These are phyloP conservation scores for Turdus rufiventris DNA, from an alignment of 2,113 vertebrate genomes.

Conservation along the genomic window DNA sequence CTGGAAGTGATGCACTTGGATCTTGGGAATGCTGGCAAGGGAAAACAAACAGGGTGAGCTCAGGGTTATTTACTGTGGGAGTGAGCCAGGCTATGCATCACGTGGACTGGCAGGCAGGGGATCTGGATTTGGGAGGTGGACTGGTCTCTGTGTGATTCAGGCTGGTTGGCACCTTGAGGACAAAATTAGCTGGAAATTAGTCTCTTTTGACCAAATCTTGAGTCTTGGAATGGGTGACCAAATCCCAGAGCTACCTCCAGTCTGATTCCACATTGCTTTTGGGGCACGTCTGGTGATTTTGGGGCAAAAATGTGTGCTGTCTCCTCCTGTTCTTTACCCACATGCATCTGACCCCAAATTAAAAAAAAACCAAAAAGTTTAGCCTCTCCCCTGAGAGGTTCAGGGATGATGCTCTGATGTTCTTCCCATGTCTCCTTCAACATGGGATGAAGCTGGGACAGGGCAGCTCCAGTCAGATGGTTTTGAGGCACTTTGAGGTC, in stretches of 20 bases:
- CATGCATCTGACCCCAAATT: rapidly evolving
- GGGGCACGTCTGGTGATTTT: background rate
- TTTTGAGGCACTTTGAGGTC: background rate
- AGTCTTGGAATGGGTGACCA: background rate
- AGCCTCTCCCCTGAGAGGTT: background rate
- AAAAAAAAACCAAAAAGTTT: background rate
- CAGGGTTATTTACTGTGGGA: background rate
- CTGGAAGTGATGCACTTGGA: rapidly evolving
- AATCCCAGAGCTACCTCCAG: background rate
- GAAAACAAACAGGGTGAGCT: background rate
- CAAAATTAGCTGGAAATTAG: background rate
- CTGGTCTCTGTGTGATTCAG: background rate
- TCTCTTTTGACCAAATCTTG: background rate
- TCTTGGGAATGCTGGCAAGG: background rate
- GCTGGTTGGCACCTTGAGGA: background rate
- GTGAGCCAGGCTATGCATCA: background rate
- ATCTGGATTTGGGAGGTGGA: background rate
- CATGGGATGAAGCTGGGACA: background rate
- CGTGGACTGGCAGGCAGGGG: background rate
- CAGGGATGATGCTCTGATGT: background rate
- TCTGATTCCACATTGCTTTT: rapidly evolving
- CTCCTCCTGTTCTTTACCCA: background rate
- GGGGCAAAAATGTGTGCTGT: background rate
- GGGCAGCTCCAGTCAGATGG: background rate
- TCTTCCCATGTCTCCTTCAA: background rate